Percentiles rank a stretch among this genome's conserved stretches.
These are phyloP conservation scores for Pomatostomus ruficeps DNA, from an alignment of 2,113 vertebrate species.

Conservation along the genomic window DNA sequence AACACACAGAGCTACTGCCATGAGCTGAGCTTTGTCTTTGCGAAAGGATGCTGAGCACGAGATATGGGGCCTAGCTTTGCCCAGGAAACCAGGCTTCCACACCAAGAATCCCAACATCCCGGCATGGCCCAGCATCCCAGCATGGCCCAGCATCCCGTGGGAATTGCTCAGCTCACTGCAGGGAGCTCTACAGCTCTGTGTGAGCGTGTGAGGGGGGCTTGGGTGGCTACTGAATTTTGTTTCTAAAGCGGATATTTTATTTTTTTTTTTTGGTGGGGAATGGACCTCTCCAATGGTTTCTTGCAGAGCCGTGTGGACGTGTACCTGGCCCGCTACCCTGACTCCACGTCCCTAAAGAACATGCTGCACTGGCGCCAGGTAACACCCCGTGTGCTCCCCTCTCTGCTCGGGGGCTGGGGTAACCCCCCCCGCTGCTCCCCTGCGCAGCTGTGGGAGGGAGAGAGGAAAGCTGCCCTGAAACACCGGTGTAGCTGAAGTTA, in stretches of 20 bases:
- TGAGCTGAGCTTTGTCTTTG: neutral
- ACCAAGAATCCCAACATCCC: no score
- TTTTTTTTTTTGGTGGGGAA: neutral
- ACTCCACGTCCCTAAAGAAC: conserved; percentile 82
- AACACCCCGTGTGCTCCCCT: neutral
- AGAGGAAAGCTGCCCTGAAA: neutral
- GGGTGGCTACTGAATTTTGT: neutral
- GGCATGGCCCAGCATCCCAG: neutral
- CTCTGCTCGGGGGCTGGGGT: neutral
- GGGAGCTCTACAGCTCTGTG: neutral
- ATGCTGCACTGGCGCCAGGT: conserved; percentile 89
- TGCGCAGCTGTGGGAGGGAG: neutral
- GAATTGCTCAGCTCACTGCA: neutral
- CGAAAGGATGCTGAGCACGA: neutral
- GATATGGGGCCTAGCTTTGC: neutral
- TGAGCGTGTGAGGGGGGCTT: neutral
- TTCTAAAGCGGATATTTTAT: neutral
- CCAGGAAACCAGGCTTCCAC: neutral
- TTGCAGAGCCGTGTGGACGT: conserved; percentile 78
- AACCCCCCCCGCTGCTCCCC: neutral
- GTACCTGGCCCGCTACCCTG: conserved; percentile 81
- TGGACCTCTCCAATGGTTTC: neutral
- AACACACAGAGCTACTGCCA: neutral
- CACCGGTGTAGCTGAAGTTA: neutral
- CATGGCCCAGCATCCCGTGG: neutral